phyloP scores from a whole-genome alignment of 2,113 vertebrate species.

The Aegotheles bennettii region DNA sequence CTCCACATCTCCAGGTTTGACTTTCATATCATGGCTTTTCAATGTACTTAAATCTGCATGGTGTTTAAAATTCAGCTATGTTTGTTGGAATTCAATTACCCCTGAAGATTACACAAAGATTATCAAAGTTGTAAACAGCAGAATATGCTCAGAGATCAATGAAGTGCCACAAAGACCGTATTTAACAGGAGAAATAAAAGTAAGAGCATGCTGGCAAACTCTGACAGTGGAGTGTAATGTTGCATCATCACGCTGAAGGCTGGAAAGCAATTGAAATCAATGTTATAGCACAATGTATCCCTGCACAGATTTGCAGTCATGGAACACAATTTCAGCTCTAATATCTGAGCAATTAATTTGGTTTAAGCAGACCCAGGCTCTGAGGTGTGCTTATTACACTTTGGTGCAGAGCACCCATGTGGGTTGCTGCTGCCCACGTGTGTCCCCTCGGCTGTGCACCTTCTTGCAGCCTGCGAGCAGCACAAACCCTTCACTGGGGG shows the following conservation, averaged over 20 bases:
- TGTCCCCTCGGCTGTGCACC: accelerated
- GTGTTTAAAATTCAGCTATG: conserved; percentile 60
- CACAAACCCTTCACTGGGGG: not conserved
- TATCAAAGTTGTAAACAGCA: conserved; percentile 74
- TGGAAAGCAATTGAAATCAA: conserved; percentile 47
- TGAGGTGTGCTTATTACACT: not conserved
- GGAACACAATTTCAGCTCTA: not conserved
- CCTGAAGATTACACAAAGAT: conserved; percentile 75
- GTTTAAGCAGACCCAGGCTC: not conserved
- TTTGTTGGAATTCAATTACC: conserved; percentile 71
- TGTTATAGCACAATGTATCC: not conserved
- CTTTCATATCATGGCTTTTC: not conserved
- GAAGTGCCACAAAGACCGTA: conserved; percentile 68
- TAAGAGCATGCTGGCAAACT: conserved; percentile 22
- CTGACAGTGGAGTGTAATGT: conserved; percentile 53
- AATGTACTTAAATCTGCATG: not conserved
- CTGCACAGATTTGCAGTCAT: not conserved
- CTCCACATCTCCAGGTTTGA: not conserved
- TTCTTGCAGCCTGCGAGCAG: not conserved
- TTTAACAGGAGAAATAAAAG: conserved; percentile 73
- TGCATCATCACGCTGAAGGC: conserved; percentile 16
- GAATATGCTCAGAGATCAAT: conserved; percentile 73
- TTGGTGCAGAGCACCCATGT: accelerated
- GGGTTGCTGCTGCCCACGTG: accelerated
- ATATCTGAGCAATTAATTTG: not conserved